Evolutionary conservation across 2,113 vertebrate genomes (phyloP).

Genomic region (Catagonus wagneri): DNA sequence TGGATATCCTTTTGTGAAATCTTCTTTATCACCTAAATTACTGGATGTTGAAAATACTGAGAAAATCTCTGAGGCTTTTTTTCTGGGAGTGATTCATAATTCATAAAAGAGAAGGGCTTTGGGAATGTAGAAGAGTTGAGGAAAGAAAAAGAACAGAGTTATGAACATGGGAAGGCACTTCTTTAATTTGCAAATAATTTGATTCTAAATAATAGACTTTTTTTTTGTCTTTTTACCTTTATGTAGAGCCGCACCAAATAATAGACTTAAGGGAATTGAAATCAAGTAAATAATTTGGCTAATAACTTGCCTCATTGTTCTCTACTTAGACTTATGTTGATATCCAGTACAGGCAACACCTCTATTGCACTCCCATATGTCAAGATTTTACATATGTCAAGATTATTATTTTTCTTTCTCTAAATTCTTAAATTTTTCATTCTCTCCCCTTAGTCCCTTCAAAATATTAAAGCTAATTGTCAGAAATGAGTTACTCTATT

Average conservation of each 20-base stretch:
- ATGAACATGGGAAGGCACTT: neutral
- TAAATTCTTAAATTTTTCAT: neutral
- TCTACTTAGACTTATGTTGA: neutral
- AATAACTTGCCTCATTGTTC: neutral
- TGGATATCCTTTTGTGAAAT: neutral
- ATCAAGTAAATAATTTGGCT: neutral
- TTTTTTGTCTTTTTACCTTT: too few relatives aligned
- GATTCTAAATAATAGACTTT: neutral
- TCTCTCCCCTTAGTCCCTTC: neutral
- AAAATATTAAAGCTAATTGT: neutral
- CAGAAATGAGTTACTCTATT: neutral
- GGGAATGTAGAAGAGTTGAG: neutral
- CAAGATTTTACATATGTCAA: neutral
- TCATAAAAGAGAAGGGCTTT: neutral
- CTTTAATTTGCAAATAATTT: neutral
- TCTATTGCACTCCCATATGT: neutral
- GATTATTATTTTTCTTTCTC: neutral
- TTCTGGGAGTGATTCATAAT: neutral
- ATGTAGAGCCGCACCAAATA: too few relatives aligned
- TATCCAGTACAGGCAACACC: neutral
- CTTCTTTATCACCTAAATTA: neutral
- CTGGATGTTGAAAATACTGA: neutral
- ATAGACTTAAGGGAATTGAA: neutral
- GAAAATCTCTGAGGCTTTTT: neutral
- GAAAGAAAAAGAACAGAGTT: neutral